Conservation (phyloP, 2,888 invertebrate species). For the Bembecia ichneumoniformis region DNA sequence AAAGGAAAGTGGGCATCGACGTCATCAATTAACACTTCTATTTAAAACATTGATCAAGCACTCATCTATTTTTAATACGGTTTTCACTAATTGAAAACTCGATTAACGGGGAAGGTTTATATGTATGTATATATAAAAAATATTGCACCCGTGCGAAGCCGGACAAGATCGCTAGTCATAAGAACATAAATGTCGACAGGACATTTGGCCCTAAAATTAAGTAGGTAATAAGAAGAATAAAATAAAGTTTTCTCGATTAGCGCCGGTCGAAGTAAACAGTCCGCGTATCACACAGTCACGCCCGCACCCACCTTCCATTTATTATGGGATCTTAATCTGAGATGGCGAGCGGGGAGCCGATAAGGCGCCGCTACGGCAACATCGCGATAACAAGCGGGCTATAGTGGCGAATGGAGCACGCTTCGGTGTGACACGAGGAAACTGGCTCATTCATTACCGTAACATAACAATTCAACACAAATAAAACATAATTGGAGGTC, state of each 20-base stretch:
- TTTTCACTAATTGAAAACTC: neutral
- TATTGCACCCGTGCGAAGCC: neutral
- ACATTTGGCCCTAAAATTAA: too few relatives aligned
- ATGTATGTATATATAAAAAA: neutral
- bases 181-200: too few relatives aligned
- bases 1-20: neutral
- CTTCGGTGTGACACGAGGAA: slow-evolving; percentile 19
- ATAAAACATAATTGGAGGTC: too few relatives aligned
- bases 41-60: too few relatives aligned
- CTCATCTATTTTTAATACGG: too few relatives aligned
- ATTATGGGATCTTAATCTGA: slow-evolving; percentile 44
- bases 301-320: slow-evolving; percentile 41
- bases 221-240: too few relatives aligned
- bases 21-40: neutral
- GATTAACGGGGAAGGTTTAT: neutral
- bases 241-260: too few relatives aligned
- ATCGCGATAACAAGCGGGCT: slow-evolving; percentile 30
- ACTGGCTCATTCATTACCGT: too few relatives aligned
- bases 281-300: slow-evolving; percentile 44
- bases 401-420: slow-evolving; percentile 11
- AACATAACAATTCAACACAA: too few relatives aligned
- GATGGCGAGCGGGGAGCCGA: slow-evolving; percentile 35
- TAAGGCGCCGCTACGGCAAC: slow-evolving; percentile 27
- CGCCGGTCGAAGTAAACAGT: slow-evolving; percentile 9
- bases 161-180: too few relatives aligned